Evolutionary conservation across 2,113 vertebrate genomes (phyloP), one percentile per base, ranked within the genome.

Genomic region (Microcebus murinus): DNA sequence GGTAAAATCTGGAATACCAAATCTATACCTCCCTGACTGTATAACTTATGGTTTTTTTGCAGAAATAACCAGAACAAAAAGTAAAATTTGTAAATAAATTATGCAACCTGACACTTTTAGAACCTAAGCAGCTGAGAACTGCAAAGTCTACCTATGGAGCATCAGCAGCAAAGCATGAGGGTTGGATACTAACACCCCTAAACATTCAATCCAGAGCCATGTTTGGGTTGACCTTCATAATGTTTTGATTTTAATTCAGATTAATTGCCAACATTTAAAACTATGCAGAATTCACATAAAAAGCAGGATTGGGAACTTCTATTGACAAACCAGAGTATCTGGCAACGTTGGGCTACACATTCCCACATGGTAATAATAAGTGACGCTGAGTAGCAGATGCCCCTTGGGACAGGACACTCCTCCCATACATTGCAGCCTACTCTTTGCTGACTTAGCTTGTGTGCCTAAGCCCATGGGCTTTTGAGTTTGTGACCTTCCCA

Each of bases 1-100:
- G 50, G 57, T 81, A 59, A 94, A 92, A 87, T 77, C 57, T 94
- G 39, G 15, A 90, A 71, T n/a, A 25, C 23, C 83, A 57, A 59
- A 59, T 67, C 57, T 36, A 39, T 39, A 70, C 84, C 83, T 81
- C 82, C 71, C 70, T 21, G 42, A 74, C n/a, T n/a, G n/a, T n/a
- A n/a, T n/a, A n/a, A n/a, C 9, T 4, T 63, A 3, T 55, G 20
- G 34, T 34, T 55, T 95, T 91, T 71, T 25, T 48, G 15, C 15
- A n/a, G 12, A 7, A 65, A 50, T 17, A 71, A 48, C 9, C 90
- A 61, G 50, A 91, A 59, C 31, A 87, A 74, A 90, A 88, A 52
- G 71, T 18, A 45, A 90, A 87, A 63, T n/a, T 31, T 31, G 29
- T 45, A 87, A 86, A 52, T 42, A 91, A 80, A 80, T 48, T 8